phyloP scores from a whole-genome alignment of 2,113 vertebrate genomes.

The Mystacornis crossleyi region DNA sequence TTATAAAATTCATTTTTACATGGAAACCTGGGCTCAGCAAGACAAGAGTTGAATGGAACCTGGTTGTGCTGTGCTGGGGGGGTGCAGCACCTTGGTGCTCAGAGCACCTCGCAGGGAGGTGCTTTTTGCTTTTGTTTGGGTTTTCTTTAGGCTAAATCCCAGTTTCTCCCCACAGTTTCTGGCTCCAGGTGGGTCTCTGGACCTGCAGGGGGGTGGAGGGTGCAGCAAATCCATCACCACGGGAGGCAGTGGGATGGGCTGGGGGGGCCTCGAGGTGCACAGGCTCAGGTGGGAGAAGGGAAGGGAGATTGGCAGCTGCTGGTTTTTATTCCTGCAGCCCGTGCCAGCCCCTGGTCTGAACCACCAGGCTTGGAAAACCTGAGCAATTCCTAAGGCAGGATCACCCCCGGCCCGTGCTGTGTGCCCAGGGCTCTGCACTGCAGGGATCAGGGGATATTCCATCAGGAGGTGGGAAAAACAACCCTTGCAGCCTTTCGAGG shows the following conservation, averaged over 20 bases:
- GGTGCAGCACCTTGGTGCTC: neutral
- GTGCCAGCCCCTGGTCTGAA: neutral
- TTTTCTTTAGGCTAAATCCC: neutral
- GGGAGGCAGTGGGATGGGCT: neutral
- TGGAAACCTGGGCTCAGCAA: neutral
- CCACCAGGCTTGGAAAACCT: neutral
- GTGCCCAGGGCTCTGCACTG: neutral
- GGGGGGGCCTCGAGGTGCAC: neutral
- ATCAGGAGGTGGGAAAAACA: neutral
- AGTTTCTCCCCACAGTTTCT: neutral
- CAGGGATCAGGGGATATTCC: neutral
- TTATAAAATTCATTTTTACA: neutral
- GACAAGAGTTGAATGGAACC: neutral
- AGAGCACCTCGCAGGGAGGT: neutral
- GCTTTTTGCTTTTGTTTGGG: neutral
- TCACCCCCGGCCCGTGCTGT: neutral
- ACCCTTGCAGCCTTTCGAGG: neutral
- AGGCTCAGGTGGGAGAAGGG: neutral
- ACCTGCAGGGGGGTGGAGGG: accelerated
- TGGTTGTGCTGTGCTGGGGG: neutral
- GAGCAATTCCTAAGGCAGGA: neutral
- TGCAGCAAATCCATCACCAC: neutral
- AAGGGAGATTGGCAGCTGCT: neutral
- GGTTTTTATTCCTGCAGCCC: neutral
- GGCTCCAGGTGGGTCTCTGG: neutral